phyloP scores from a whole-genome alignment of 2,888 invertebrate genomes.

The Choristoneura rosaceana region DNA sequence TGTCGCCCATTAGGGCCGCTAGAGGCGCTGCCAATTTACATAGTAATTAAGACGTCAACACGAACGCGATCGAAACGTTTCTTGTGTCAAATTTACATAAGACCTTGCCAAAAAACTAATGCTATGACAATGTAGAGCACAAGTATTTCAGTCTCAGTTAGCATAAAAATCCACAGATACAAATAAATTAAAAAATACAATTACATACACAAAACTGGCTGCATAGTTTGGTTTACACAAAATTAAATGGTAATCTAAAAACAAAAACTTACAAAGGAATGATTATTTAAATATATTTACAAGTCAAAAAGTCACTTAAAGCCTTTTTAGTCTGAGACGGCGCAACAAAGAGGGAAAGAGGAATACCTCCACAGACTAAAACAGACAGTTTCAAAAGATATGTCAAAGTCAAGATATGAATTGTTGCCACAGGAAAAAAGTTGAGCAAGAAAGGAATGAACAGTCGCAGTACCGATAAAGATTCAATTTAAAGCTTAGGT shows the following conservation, averaged over 20 bases:
- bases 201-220: slow-evolving; percentile 67
- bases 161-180: slow-evolving; percentile 33
- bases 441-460: slow-evolving; percentile 62
- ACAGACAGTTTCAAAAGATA: slow-evolving; percentile 21
- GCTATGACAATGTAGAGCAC: neutral
- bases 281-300: slow-evolving; percentile 48
- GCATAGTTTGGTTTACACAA: slow-evolving; percentile 67
- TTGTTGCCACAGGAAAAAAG: slow-evolving; percentile 44
- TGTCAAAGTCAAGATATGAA: slow-evolving; percentile 42
- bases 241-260: slow-evolving; percentile 58
- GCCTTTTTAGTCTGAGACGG: neutral
- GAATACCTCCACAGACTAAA: neutral
- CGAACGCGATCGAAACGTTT: no score
- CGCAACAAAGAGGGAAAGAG: neutral
- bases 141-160: slow-evolving; percentile 25
- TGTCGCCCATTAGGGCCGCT: no score
- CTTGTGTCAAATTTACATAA: no score
- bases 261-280: slow-evolving; percentile 52
- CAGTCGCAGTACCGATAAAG: slow-evolving; percentile 24
- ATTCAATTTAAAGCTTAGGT: slow-evolving; percentile 54
- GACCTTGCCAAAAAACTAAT: no score
- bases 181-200: slow-evolving; percentile 47
- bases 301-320: slow-evolving; percentile 33
- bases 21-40: no score
- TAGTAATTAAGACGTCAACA: no score